These are phyloP conservation scores for Monopterus albus DNA, from an alignment of 2,113 vertebrate species.

Conservation along the genomic window DNA sequence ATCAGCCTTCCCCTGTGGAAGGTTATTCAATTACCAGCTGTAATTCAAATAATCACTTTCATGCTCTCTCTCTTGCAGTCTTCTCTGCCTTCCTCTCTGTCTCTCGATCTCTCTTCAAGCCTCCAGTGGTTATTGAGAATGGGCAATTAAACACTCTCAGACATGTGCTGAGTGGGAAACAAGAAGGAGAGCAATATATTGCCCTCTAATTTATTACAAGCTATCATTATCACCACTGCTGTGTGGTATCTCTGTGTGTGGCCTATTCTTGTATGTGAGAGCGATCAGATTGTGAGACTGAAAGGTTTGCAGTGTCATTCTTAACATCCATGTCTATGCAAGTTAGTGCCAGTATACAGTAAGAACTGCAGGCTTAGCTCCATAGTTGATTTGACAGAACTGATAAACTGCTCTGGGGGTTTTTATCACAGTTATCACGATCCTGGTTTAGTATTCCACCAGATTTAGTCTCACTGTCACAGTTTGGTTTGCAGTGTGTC, in stretches of 20 bases:
- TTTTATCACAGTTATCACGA: neutral
- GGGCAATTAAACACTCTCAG: conserved; percentile 60
- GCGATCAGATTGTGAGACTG: neutral
- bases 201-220: conserved; percentile 54
- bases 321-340: neutral
- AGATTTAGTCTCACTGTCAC: neutral
- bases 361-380: neutral
- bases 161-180: conserved; percentile 65
- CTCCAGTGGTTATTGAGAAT: conserved; percentile 60
- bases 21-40: conserved; percentile 74
- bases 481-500: conserved; percentile 3
- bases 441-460: neutral
- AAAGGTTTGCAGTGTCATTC: neutral
- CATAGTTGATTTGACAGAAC: neutral
- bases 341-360: conserved; percentile 3
- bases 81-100: conserved; percentile 23
- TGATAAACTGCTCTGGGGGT: conserved; percentile 9
- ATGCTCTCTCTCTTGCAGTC: conserved; percentile 24
- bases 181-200: conserved; percentile 45
- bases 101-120: conserved; percentile 33
- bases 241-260: conserved; percentile 15
- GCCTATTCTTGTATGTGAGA: neutral
- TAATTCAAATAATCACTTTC: conserved; percentile 74
- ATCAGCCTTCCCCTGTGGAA: conserved; percentile 62
- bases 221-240: conserved; percentile 24